phyloP scores from a whole-genome alignment of 2,888 invertebrate species.

The Cynaeus angustus region DNA sequence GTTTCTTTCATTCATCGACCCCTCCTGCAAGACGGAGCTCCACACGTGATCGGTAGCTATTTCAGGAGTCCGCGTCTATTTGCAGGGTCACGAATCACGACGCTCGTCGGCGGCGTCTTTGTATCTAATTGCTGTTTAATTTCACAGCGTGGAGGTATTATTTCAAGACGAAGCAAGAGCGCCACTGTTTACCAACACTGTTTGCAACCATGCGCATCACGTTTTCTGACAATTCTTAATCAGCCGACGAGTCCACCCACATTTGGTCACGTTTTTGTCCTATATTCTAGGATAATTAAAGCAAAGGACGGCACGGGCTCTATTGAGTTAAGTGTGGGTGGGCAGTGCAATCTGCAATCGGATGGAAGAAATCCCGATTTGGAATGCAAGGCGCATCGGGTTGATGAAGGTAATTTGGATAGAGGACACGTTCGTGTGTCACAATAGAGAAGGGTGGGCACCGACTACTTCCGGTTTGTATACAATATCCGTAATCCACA shows the following conservation, averaged over 20 bases:
- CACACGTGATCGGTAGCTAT: constrained; percentile 47
- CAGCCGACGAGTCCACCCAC: no score
- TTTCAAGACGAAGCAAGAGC: constrained; percentile 33
- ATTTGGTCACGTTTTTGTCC: constrained; percentile 27
- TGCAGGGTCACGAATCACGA: constrained; percentile 56
- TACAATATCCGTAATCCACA: constrained; percentile 44
- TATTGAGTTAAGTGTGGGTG: constrained; percentile 23
- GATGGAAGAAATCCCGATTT: constrained; percentile 33
- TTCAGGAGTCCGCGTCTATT: constrained; percentile 54
- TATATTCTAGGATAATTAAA: constrained; percentile 23
- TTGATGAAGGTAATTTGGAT: constrained; percentile 54
- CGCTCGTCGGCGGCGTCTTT: constrained; percentile 59
- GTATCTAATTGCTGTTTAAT: constrained; percentile 62
- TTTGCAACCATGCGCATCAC: constrained; percentile 19
- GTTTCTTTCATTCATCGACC: constrained; percentile 48
- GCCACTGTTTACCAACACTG: constrained; percentile 38
- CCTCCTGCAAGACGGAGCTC: constrained; percentile 30
- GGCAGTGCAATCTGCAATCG: constrained; percentile 29
- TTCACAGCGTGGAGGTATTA: constrained; percentile 57
- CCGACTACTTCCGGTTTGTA: constrained; percentile 45
- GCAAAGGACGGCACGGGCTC: background rate
- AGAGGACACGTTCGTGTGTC: constrained; percentile 51
- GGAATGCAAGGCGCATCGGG: constrained; percentile 48
- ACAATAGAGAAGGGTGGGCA: constrained; percentile 44
- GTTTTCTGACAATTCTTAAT: constrained; percentile 25